Base-by-base conservation (phyloP, 2,113 vertebrate species). In the Crypturellus undulatus region DNA sequence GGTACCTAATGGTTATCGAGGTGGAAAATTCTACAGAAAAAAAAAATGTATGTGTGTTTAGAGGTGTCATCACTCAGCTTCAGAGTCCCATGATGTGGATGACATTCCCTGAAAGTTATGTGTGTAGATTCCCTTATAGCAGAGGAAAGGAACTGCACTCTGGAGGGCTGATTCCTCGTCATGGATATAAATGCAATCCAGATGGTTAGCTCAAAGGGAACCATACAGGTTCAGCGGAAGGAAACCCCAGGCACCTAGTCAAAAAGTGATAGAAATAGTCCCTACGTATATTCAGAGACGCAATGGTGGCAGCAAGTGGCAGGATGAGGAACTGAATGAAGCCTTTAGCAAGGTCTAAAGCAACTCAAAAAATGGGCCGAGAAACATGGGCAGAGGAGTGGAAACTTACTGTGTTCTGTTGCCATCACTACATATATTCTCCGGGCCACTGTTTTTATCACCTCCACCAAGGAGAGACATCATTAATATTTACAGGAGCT, bases 101-200 rank as follows among this genome's bases (percentile, higher is more conserved):
- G 32, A 14, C 0, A 0, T 6, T 43, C 52, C 28, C 20, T 24
- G 18, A 0, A 0, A 45, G n/a, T 10, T 40, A 24, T 52, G 28
- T 0, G 0, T 16, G 26, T 10, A 36, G 28, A 9, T 3, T 28
- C 52, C 51, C 65, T 19, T 13, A 17, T 2, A 83, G 76, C 6
- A 12, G 40, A 34, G 36, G 56, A 84, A 49, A 56, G 38, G 70
- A 73, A 38, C 54, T 3, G 7, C 1, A 12, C 12, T 40, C 49
- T 65, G 54, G 10, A 21, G 56, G 18, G 58, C 30, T 34, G 43
- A 24, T 9, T 67, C 43, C 45, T 70, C 26, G 59, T 42, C 65
- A 13, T 30, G 20, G 45, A 1, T 5, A 14, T 1, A 38, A 19
- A 10, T 7, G 24, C 59, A 32, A 56, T 47, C 52, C 7, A 54